Conservation (phyloP, 2,797 vertebrate genomes). For the Manis pentadactyla region DNA sequence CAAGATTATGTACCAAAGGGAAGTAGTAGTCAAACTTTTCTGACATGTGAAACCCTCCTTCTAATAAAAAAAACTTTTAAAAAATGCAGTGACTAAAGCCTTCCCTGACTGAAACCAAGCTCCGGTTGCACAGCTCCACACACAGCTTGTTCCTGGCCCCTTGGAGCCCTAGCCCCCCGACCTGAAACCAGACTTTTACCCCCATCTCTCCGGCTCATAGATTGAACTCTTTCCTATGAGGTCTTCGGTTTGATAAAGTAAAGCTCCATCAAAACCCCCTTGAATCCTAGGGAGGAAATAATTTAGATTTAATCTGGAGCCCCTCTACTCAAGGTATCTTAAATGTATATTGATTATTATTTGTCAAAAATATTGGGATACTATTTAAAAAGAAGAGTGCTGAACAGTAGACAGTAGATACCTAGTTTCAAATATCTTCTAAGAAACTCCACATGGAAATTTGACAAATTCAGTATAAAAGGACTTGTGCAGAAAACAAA, state of each 20-base stretch:
- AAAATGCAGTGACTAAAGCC: not conserved
- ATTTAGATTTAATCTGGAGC: constrained; percentile 42
- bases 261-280: not conserved
- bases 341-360: constrained; percentile 26
- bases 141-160: too few species aligned
- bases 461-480: not conserved
- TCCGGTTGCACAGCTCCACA: not conserved
- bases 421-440: not conserved
- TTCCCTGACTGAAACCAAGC: not conserved
- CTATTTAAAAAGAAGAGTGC: not conserved
- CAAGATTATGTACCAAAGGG: not conserved
- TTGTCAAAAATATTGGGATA: not conserved
- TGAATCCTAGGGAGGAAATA: not conserved
- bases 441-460: not conserved
- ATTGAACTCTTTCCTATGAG: not conserved
- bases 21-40: not conserved
- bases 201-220: not conserved
- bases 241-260: not conserved
- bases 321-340: not conserved
- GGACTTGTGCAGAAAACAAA: not conserved
- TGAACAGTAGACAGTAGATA: not conserved
- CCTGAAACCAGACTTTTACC: not conserved
- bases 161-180: rapidly evolving
- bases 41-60: not conserved
- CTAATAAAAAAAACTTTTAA: not conserved